A percentile compares a stretch with the other conserved stretches of the same genome.
These are phyloP conservation scores for Branchipolynoe longqiensis DNA, from an alignment of 2,888 invertebrate genomes.

Conservation along the genomic window DNA sequence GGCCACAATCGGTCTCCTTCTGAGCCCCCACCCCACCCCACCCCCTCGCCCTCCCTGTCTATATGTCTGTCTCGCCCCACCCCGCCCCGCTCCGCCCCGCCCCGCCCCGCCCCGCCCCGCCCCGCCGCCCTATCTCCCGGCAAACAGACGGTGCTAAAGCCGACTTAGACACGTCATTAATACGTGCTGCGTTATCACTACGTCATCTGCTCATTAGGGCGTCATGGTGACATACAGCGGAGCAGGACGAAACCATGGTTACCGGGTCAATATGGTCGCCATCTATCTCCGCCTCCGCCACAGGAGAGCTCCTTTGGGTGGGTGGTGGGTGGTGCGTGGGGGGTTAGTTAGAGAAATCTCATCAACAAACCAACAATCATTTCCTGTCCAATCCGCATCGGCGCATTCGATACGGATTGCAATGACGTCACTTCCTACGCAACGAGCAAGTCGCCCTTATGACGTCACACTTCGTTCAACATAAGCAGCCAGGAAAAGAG, in stretches of 20 bases:
- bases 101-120: too few relatives aligned
- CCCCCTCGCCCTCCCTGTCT: not conserved
- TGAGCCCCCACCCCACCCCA: not conserved
- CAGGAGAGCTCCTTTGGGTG: not conserved
- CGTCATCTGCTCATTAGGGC: not conserved
- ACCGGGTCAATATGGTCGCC: conserved; percentile 34
- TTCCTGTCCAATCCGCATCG: too few relatives aligned
- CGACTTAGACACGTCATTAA: too few relatives aligned
- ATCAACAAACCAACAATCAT: too few relatives aligned
- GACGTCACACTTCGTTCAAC: too few relatives aligned
- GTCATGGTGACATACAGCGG: not conserved
- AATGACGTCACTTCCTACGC: too few relatives aligned
- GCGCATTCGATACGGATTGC: too few relatives aligned
- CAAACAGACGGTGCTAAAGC: too few relatives aligned
- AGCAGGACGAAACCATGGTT: not conserved
- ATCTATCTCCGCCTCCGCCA: conserved; percentile 33
- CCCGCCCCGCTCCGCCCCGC: not conserved
- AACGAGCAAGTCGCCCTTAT: too few relatives aligned
- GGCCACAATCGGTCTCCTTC: not conserved
- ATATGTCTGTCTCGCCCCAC: not conserved
- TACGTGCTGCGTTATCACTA: not conserved
- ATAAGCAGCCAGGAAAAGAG: too few relatives aligned
- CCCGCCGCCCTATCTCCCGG: too few relatives aligned
- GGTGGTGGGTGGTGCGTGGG: not conserved
- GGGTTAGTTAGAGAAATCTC: too few relatives aligned